phyloP scores from a whole-genome alignment of 2,888 invertebrate genomes.

The Trichogramma dendrolimi region DNA sequence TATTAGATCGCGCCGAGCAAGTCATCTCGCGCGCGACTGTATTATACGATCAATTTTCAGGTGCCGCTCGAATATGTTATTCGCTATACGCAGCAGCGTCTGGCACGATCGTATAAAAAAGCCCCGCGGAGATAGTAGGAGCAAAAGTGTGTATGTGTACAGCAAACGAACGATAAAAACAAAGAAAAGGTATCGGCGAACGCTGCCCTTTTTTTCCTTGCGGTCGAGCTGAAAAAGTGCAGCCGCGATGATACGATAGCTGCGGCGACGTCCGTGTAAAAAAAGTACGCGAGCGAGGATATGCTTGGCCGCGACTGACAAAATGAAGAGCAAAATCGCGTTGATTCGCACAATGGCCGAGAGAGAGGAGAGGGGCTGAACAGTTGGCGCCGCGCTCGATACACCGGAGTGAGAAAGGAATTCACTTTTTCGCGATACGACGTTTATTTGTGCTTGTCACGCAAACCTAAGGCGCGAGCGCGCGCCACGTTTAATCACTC shows the following conservation, averaged over 20 bases:
- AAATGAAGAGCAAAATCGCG: constrained; percentile 7
- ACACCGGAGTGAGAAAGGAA: constrained; percentile 6
- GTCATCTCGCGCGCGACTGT: too few species aligned
- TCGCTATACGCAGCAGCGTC: too few species aligned
- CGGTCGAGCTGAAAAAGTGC: too few species aligned
- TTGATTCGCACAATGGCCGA: constrained; percentile 4
- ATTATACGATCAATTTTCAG: too few species aligned
- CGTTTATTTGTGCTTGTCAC: constrained; percentile 24
- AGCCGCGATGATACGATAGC: neutral
- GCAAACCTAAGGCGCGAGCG: constrained; percentile 7
- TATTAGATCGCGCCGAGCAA: too few species aligned
- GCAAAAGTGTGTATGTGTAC: too few species aligned
- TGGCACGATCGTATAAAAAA: too few species aligned
- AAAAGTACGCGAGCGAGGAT: constrained; percentile 5
- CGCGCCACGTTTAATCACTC: constrained; percentile 22
- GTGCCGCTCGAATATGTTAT: too few species aligned
- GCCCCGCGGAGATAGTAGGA: too few species aligned
- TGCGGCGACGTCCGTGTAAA: constrained; percentile 7
- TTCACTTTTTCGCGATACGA: constrained; percentile 16
- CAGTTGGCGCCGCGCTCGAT: neutral
- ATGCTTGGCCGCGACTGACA: constrained; percentile 7
- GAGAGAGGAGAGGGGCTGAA: constrained; percentile 2
- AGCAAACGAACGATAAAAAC: too few species aligned
- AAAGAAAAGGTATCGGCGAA: too few species aligned
- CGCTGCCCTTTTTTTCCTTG: too few species aligned